These are phyloP conservation scores for Diabrotica undecimpunctata DNA, from an alignment of 1,140 invertebrate species.

Conservation along the genomic window DNA sequence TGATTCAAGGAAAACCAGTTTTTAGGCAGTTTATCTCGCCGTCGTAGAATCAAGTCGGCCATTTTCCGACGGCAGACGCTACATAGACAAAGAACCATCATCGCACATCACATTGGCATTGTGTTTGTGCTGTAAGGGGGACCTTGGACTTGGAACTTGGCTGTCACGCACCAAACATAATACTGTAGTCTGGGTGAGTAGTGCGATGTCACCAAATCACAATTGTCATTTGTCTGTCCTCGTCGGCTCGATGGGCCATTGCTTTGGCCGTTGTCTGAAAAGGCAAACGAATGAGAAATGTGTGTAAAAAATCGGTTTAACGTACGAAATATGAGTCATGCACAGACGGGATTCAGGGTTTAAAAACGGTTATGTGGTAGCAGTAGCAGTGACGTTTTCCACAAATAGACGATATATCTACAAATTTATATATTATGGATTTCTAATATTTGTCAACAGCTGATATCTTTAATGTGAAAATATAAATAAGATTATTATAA, in stretches of 20 bases:
- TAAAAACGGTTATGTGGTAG: too few species aligned
- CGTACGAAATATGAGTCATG: too few species aligned
- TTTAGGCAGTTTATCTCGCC: too few species aligned
- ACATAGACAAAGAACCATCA: conserved; percentile 7
- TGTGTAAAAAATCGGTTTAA: too few species aligned
- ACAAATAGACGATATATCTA: too few species aligned
- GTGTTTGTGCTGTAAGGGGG: conserved; percentile 2
- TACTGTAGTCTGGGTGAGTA: conserved; percentile 32
- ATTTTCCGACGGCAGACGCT: conserved; percentile 9
- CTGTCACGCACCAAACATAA: conserved; percentile 38
- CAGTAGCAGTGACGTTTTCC: too few species aligned
- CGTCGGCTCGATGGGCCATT: conserved; percentile 20
- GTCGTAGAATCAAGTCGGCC: neutral
- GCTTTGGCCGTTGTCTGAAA: conserved; percentile 21
- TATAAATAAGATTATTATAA: too few species aligned
- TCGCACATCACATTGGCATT: neutral
- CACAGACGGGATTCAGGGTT: too few species aligned
- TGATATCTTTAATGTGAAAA: too few species aligned
- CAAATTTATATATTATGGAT: too few species aligned
- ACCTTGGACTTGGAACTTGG: conserved; percentile 19
- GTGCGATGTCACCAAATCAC: conserved; percentile 42
- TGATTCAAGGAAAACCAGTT: neutral
- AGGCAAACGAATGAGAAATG: conserved; percentile 27
- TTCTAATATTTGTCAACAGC: too few species aligned
- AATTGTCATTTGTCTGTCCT: conserved; percentile 39